Conservation (phyloP, 2,797 vertebrate genomes). For the Danio aesculapii region DNA sequence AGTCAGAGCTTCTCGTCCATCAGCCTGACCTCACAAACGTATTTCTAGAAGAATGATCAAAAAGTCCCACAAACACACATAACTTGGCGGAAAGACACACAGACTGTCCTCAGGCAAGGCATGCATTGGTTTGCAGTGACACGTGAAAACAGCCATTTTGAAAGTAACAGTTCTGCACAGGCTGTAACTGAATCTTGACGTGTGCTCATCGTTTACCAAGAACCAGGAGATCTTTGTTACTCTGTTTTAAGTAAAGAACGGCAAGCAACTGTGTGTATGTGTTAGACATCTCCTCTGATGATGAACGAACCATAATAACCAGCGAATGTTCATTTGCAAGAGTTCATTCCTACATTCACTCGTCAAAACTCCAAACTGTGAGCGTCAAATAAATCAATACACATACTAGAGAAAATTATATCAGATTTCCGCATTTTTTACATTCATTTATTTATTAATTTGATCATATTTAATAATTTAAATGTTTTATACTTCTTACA, state of each 20-base stretch:
- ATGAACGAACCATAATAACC: neutral
- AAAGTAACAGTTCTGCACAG: neutral
- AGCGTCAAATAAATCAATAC: too few species aligned
- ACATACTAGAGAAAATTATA: too few species aligned
- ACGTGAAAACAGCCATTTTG: neutral
- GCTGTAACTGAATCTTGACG: neutral
- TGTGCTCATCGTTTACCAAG: neutral
- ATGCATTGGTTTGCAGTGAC: too few species aligned
- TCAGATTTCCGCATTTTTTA: too few species aligned
- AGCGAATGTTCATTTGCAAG: neutral
- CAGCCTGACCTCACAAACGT: too few species aligned
- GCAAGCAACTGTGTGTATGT: neutral
- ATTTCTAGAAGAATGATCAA: too few species aligned
- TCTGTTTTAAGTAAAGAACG: neutral
- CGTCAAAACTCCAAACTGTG: neutral
- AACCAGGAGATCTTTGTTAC: neutral
- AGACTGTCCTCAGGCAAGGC: neutral
- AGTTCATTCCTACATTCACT: neutral
- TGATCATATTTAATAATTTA: too few species aligned
- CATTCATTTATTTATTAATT: too few species aligned
- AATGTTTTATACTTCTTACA: too few species aligned
- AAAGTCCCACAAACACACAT: too few species aligned
- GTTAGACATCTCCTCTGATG: neutral
- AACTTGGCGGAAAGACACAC: too few species aligned
- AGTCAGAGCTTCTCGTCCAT: too few species aligned